Conservation (phyloP, 2,113 vertebrate species). For the Cyanocitta stelleri region DNA sequence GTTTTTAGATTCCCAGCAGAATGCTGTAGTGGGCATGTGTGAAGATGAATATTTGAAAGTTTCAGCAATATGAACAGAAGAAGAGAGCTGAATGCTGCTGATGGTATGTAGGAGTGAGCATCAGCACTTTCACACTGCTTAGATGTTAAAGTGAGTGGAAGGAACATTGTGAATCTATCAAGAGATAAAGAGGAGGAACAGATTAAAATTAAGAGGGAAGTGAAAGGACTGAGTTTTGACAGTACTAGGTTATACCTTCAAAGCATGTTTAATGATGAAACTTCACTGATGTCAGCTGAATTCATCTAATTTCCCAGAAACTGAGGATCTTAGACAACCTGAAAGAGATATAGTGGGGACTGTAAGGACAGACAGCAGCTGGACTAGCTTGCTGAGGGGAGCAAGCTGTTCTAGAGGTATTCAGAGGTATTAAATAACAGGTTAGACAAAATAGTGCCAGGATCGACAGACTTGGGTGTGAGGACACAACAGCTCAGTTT, state of each 20-base stretch:
- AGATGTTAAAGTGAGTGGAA: slow-evolving; percentile 35
- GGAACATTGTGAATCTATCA: slow-evolving; percentile 26
- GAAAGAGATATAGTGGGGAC: background rate
- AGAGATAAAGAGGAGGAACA: slow-evolving; percentile 26
- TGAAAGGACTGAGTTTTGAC: slow-evolving; percentile 41
- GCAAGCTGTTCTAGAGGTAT: background rate
- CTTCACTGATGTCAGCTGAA: background rate
- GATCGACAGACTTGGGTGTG: background rate
- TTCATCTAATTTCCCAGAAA: background rate
- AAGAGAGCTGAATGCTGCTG: slow-evolving; percentile 32
- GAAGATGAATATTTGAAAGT: slow-evolving; percentile 25
- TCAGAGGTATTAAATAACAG: background rate
- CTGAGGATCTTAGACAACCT: background rate
- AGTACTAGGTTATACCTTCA: slow-evolving; percentile 32
- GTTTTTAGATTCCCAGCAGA: slow-evolving; percentile 8
- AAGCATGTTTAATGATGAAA: background rate
- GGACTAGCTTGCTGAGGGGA: background rate
- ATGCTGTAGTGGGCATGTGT: slow-evolving; percentile 29
- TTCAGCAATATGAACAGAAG: slow-evolving; percentile 28
- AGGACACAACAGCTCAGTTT: fast-evolving
- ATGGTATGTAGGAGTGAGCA: slow-evolving; percentile 26
- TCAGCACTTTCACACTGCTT: slow-evolving; percentile 52
- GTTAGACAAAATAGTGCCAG: background rate
- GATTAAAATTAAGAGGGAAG: slow-evolving; percentile 17
- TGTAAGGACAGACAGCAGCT: background rate